phyloP scores from a whole-genome alignment of 2,888 invertebrate species.

The Drosophila melanosoma region DNA sequence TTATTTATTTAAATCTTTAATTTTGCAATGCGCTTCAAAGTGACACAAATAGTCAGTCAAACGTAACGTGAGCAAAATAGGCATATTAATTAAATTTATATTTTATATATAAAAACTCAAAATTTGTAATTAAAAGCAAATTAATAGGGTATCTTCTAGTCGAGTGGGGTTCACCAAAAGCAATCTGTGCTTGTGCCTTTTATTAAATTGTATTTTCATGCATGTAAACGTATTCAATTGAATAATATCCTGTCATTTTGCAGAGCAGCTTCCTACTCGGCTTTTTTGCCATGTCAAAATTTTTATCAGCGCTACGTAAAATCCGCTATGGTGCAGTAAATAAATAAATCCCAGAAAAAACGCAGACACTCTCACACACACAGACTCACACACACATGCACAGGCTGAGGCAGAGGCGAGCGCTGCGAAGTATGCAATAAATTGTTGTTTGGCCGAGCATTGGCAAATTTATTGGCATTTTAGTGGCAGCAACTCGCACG shows the following conservation, averaged over 20 bases:
- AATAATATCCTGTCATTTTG: conserved; percentile 83
- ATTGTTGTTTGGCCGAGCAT: conserved; percentile 59
- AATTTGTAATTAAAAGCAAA: neutral
- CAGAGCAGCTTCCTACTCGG: conserved; percentile 41
- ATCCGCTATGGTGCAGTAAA: conserved; percentile 65
- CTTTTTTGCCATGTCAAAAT: conserved; percentile 70
- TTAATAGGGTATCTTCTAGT: conserved; percentile 27
- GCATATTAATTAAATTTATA: neutral
- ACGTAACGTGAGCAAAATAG: neutral
- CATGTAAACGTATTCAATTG: conserved; percentile 82
- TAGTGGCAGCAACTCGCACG: conserved; percentile 63
- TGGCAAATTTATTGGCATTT: conserved; percentile 79
- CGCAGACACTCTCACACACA: neutral
- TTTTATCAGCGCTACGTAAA: conserved; percentile 73
- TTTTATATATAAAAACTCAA: neutral
- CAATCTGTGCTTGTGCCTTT: conserved; percentile 42
- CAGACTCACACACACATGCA: conserved; percentile 1
- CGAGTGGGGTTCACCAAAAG: conserved; percentile 2
- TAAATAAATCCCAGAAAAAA: conserved; percentile 69
- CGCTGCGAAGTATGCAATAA: conserved; percentile 70
- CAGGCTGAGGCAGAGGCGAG: conserved; percentile 1
- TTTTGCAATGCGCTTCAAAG: neutral
- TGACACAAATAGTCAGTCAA: neutral
- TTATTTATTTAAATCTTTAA: neutral
- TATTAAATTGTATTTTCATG: conserved; percentile 74